These are phyloP conservation scores for Nemotelus pantherinus DNA, from an alignment of 2,888 invertebrate genomes.

Conservation along the genomic window DNA sequence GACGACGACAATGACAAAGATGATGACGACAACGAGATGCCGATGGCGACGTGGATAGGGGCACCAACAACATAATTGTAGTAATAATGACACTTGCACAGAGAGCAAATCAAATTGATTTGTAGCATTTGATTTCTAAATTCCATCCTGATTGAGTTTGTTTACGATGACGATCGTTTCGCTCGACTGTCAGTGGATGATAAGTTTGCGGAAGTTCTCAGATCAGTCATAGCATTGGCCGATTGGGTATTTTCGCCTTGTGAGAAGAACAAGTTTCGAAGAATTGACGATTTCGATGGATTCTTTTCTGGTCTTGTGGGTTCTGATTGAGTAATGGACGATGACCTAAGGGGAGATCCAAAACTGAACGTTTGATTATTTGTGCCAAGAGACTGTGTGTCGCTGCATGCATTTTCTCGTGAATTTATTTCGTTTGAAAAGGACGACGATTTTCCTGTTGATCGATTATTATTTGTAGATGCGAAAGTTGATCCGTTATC, in stretches of 20 bases:
- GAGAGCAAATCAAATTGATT: constrained; percentile 24
- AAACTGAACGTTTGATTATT: constrained; percentile 12
- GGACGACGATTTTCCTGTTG: not conserved
- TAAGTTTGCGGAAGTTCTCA: too few species aligned
- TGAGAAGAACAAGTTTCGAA: constrained; percentile 54
- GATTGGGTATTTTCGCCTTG: constrained; percentile 7
- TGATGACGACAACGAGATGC: not conserved
- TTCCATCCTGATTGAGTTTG: not conserved
- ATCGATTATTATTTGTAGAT: not conserved
- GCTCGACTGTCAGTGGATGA: not conserved
- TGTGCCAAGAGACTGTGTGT: not conserved
- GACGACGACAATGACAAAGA: not conserved
- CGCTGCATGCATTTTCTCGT: not conserved
- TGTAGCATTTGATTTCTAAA: not conserved
- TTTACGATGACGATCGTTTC: constrained; percentile 34
- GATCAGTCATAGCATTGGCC: too few species aligned
- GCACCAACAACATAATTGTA: not conserved
- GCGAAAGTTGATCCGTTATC: constrained; percentile 1
- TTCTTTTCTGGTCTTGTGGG: constrained; percentile 46
- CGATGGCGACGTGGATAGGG: constrained; percentile 11
- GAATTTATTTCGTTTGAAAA: not conserved
- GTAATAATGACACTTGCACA: constrained; percentile 13
- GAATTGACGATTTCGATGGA: constrained; percentile 54
- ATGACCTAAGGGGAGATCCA: constrained; percentile 1
- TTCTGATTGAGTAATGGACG: constrained; percentile 7